Base-by-base conservation (phyloP, 2,888 invertebrate species). In the Erpobdella octoculata region DNA sequence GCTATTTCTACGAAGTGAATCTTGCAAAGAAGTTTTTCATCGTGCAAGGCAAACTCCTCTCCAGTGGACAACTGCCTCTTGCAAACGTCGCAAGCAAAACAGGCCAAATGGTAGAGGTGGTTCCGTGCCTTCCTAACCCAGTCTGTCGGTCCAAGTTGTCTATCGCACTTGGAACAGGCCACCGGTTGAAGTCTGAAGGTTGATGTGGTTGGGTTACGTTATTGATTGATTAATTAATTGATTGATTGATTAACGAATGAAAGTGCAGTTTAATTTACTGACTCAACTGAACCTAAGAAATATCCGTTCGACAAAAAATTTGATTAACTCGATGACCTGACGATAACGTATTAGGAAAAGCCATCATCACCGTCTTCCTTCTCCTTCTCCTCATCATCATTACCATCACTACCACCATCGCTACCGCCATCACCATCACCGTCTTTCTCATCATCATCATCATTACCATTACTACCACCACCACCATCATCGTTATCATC, bases 111-210 rank as follows among this genome's bases (percentile, higher is more conserved):
- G 86, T 95, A 98, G 38, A 97, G 93, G 71, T 79, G 76, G 80
- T 92, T 91, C 70, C 92, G 87, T 41, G 97, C 97, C 81, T 93
- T 89, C 75, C 97, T 87, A 79, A 98, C 96, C 97, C 97, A 98
- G 85, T 97, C 97, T 61, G 92, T 91, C 25, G 95, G 89, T 25
- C 92, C 91, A 81, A 97, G 93, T 78, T 90, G 89, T 70, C 96
- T 89, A 78, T 90, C 89, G 85, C 97, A 97, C 83, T 94, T 94
- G 68, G 93, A 91, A 85, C 97, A 98, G 35, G 69, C 33, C 35
- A 69, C 28, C 1, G 69, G 69, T 21, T 69, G 48, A 21, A 25
- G 33, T 21, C 69, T 69, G 53, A 4, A 53, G 28, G 1, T 53
- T 5, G 28, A 53, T 25, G 53, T 53, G 15, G 4, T 12, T 28